Percentiles rank a stretch among this genome's conserved stretches.
Evolutionary conservation across 1,140 invertebrate genomes (phyloP).

Genomic region (Orussus abietinus): DNA sequence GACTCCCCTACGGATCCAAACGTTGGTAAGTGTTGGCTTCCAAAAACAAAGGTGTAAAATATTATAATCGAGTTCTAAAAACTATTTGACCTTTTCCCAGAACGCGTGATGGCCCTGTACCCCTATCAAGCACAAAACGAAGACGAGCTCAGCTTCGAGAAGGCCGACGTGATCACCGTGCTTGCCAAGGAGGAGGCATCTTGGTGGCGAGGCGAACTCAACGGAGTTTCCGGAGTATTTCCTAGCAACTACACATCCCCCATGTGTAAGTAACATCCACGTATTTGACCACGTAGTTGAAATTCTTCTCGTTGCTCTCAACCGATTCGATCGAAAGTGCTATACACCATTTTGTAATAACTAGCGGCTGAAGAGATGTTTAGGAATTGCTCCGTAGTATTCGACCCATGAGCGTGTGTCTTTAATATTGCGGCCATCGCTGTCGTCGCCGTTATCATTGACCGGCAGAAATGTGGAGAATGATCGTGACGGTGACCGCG

Average conservation of each 20-base stretch:
- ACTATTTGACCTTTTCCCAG: constrained; percentile 53
- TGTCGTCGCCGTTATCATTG: too few species aligned
- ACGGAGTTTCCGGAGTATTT: constrained; percentile 82
- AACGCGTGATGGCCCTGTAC: constrained; percentile 88
- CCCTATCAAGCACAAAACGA: constrained; percentile 89
- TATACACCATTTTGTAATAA: too few species aligned
- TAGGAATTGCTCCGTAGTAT: too few species aligned
- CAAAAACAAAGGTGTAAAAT: too few species aligned
- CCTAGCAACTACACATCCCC: constrained; percentile 87
- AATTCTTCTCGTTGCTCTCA: too few species aligned
- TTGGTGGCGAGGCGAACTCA: constrained; percentile 94
- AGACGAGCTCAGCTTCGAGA: constrained; percentile 91
- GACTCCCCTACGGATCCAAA: constrained; percentile 52
- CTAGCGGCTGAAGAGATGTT: too few species aligned
- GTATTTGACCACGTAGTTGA: too few species aligned
- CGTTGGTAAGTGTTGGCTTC: constrained; percentile 41
- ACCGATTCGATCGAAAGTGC: too few species aligned
- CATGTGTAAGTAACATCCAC: constrained; percentile 58
- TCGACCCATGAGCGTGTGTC: too few species aligned
- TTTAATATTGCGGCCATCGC: too few species aligned
- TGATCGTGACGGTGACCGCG: too few species aligned
- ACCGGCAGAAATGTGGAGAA: too few species aligned
- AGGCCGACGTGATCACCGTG: constrained; percentile 90
- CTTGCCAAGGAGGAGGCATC: constrained; percentile 87
- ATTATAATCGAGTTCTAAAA: constrained; percentile 3